Conservation (phyloP, 2,888 invertebrate genomes). For the Archaeoteleia sp. region DNA sequence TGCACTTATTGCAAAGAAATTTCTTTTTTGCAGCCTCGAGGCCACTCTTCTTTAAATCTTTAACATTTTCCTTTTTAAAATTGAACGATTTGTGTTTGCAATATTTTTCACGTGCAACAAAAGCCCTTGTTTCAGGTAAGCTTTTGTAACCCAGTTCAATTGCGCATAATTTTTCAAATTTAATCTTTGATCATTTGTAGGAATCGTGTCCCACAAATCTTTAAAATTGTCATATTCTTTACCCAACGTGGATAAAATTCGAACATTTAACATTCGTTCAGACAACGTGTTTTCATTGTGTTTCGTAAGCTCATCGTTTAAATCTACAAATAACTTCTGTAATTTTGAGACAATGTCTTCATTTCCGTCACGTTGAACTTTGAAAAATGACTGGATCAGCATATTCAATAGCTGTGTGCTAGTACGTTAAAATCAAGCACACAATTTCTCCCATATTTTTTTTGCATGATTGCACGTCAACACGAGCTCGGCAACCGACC, state of each 20-base stretch:
- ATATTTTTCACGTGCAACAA: conserved; percentile 4
- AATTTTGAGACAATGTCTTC: conserved; percentile 21
- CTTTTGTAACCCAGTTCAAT: conserved; percentile 15
- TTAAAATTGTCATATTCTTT: conserved; percentile 19
- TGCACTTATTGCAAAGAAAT: conserved; percentile 18
- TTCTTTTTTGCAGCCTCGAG: conserved; percentile 14
- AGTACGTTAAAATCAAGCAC: conserved; percentile 20
- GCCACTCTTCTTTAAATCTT: conserved; percentile 11
- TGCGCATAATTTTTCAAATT: conserved; percentile 23
- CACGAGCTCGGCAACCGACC: conserved; percentile 15
- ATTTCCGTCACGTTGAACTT: conserved; percentile 9
- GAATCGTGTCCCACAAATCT: conserved; percentile 26
- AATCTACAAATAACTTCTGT: conserved; percentile 17
- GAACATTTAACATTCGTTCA: conserved; percentile 22
- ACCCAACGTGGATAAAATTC: conserved; percentile 17
- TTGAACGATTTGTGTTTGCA: background rate
- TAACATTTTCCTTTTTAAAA: background rate
- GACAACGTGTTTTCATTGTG: conserved; percentile 15
- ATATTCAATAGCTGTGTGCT: conserved; percentile 17
- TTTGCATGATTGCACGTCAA: conserved; percentile 16
- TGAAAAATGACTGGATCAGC: conserved; percentile 16
- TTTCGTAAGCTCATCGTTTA: conserved; percentile 14
- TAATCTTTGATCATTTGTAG: conserved; percentile 14
- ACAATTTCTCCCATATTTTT: conserved; percentile 30
- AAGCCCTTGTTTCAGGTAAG: conserved; percentile 11